phyloP scores from a whole-genome alignment of 35 echinoderm and acorn worm genomes.

The Heliocidaris tuberculata region DNA sequence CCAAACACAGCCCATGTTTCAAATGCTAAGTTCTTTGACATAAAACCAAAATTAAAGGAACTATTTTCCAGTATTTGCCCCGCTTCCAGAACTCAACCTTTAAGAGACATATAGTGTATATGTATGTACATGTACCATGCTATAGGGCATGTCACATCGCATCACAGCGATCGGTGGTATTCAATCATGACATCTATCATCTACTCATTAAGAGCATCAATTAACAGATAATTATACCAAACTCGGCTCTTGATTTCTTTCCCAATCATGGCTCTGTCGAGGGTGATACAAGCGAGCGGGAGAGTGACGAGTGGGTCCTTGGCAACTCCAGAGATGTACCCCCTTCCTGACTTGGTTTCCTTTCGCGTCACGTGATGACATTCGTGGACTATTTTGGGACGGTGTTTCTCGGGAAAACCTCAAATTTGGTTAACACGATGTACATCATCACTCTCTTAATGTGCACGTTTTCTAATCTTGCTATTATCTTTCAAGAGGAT shows the following conservation, averaged over 20 bases:
- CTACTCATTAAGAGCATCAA: conserved; percentile 15
- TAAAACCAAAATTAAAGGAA: too few relatives aligned
- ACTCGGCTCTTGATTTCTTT: not conserved
- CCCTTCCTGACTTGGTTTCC: not conserved
- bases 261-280: not conserved
- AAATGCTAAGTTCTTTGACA: too few relatives aligned
- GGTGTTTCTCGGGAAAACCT: not conserved
- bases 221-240: not conserved
- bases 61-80: too few relatives aligned
- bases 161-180: not conserved
- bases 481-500: not conserved
- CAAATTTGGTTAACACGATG: not conserved
- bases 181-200: not conserved
- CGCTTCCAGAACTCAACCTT: too few relatives aligned
- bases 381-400: not conserved
- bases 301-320: not conserved
- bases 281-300: not conserved
- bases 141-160: not conserved
- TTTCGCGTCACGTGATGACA: not conserved
- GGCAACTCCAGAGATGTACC: not conserved
- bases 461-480: not conserved
- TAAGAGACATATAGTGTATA: too few relatives aligned
- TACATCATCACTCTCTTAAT: not conserved
- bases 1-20: too few relatives aligned
- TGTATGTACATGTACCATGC: not conserved